phyloP scores from a whole-genome alignment of 2,113 vertebrate genomes.

The Fulmarus glacialis region DNA sequence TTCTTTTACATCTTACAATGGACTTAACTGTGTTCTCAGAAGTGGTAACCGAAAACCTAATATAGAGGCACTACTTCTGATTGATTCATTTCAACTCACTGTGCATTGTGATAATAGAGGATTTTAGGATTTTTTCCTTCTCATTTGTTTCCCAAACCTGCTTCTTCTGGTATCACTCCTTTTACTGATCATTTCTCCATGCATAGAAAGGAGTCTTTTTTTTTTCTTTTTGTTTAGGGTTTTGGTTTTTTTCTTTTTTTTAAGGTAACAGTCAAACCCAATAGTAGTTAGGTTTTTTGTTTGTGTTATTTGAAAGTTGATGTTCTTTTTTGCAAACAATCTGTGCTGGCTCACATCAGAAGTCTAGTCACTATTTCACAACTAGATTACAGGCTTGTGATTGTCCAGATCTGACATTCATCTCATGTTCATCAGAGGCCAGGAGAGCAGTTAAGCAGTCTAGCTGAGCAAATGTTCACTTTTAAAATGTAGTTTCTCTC shows the following conservation, averaged over 20 bases:
- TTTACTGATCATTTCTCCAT: background rate
- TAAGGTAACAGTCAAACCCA: background rate
- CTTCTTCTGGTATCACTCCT: background rate
- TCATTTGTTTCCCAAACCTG: rapidly evolving
- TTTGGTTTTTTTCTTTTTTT: no score
- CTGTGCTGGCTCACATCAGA: background rate
- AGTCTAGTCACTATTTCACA: background rate
- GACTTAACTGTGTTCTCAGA: background rate
- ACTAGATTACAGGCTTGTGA: background rate
- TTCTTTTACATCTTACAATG: background rate
- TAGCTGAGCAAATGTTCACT: background rate
- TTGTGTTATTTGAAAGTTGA: background rate
- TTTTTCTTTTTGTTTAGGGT: rapidly evolving
- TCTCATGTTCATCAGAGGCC: background rate
- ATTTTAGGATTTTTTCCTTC: background rate
- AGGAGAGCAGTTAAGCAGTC: background rate
- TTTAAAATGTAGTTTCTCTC: background rate
- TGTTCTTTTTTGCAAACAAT: rapidly evolving
- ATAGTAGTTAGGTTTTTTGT: background rate
- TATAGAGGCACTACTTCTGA: background rate
- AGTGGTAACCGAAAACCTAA: background rate
- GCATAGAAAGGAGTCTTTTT: rapidly evolving
- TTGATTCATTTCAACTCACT: background rate
- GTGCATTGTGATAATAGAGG: background rate
- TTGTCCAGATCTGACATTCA: background rate